Base-by-base conservation (phyloP, 2,888 invertebrate species). In the Papilio demoleus region DNA sequence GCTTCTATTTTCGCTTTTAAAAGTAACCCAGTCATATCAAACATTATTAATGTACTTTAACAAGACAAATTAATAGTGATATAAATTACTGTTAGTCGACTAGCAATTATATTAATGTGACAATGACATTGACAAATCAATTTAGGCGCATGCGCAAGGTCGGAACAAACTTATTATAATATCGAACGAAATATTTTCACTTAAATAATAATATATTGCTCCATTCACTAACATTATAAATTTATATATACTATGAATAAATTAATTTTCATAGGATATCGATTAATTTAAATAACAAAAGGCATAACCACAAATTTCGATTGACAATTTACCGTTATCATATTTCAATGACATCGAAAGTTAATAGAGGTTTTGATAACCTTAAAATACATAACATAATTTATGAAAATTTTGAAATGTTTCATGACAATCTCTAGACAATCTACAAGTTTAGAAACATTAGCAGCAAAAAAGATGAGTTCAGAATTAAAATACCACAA, bases 141-240 rank as follows among this genome's bases (percentile, higher is more conserved):
- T 45, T 62, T 62, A 62, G 31, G n/a, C 38, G 50, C 63, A 63
- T 47, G 22, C 34, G n/a, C 53, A 31, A 24, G 50, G 36, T n/a
- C 22, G 27, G 11, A 45, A 11, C 6, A 8, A 11, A 11, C 47
- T 50, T 47, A 19, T 50, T 27, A 50, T 24, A 14, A 50, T 50
- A 50, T 12, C 0, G 19, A 22, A 14, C 24, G 1, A 27, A 50
- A 24, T 50, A 47, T 47, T 47, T 47, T 19, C 19, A 12, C n/a
- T 8, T 14, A 27, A 53, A 53, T 24, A 8, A 50, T 14, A 50
- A 12, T 24, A 50, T 5, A 24, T 24, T 14, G 14, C 4, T 50
- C 14, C 50, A 50, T 50, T 50, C 14, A 24, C 24, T 22, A 27
- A 14, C 8, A 27, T 45, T 14, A 8, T 19, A 19, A n/a, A 50